Percentiles rank a stretch among this genome's conserved stretches.
These are phyloP conservation scores for Taurulus bubalis DNA, from an alignment of 2,113 vertebrate species.

Conservation along the genomic window DNA sequence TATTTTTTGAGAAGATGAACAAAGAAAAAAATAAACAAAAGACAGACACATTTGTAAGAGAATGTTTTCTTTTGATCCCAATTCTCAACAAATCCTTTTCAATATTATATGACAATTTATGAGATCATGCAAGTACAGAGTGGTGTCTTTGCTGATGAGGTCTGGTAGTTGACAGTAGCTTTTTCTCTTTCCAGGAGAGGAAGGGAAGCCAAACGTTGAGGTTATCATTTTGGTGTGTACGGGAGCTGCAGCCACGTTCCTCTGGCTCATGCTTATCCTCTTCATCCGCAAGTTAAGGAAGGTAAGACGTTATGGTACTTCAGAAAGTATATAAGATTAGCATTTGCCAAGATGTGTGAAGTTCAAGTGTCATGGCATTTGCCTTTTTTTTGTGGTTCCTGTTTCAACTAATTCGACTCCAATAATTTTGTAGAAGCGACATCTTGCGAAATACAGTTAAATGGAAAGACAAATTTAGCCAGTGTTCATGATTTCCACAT, in stretches of 20 bases:
- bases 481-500: slow-evolving; percentile 36
- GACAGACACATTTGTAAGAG: slow-evolving; percentile 22
- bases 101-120: slow-evolving; percentile 8
- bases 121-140: slow-evolving; percentile 20
- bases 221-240: slow-evolving; percentile 94
- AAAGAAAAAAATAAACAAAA: slow-evolving; percentile 39
- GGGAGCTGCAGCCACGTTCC: slow-evolving; percentile 91
- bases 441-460: slow-evolving; percentile 37
- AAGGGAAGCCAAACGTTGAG: slow-evolving; percentile 90
- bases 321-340: not conserved
- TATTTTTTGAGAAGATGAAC: slow-evolving; percentile 35
- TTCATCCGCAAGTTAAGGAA: slow-evolving; percentile 94
- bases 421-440: not conserved
- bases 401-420: not conserved
- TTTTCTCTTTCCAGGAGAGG: slow-evolving; percentile 85
- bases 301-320: slow-evolving; percentile 73
- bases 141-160: not conserved
- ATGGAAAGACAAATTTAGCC: slow-evolving; percentile 40
- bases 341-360: not conserved
- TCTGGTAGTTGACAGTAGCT: slow-evolving; percentile 14
- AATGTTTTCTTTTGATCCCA: slow-evolving; percentile 31
- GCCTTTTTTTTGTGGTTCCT: not conserved
- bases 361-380: slow-evolving; percentile 8
- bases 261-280: slow-evolving; percentile 94
- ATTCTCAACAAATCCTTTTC: slow-evolving; percentile 7